These are phyloP conservation scores for Halichondria panicea DNA, from an alignment of 37 sponge, comb jelly and placozoan genomes.

Conservation along the genomic window DNA sequence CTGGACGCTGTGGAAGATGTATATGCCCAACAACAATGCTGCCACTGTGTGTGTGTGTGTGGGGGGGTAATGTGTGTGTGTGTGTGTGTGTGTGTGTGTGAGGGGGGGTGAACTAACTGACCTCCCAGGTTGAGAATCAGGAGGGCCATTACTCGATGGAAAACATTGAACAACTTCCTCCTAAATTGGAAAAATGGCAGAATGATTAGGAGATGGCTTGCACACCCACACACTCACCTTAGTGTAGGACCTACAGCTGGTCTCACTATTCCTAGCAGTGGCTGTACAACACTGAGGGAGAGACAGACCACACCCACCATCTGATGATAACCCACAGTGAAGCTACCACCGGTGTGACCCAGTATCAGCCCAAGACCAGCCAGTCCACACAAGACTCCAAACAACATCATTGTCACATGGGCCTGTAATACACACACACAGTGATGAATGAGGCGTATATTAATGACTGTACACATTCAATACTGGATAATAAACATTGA, in stretches of 20 bases:
- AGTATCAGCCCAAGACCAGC: slow-evolving; percentile 37
- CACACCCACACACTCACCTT: slow-evolving; percentile 6
- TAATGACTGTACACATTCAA: no score
- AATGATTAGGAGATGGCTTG: neutral
- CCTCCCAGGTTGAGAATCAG: neutral
- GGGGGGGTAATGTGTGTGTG: neutral
- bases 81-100: slow-evolving; percentile 1
- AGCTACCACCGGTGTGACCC: slow-evolving; percentile 40
- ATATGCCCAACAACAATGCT: slow-evolving; percentile 16
- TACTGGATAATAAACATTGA: no score
- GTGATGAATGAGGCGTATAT: neutral
- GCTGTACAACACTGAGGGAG: slow-evolving; percentile 1
- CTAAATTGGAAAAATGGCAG: neutral
- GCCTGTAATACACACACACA: slow-evolving; percentile 6
- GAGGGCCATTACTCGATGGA: slow-evolving; percentile 1
- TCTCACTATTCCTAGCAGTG: slow-evolving; percentile 7
- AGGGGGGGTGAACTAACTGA: neutral
- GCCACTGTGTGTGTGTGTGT: slow-evolving; percentile 5
- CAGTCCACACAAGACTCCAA: slow-evolving; percentile 11
- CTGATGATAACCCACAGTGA: slow-evolving; percentile 47
- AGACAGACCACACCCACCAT: slow-evolving; percentile 24
- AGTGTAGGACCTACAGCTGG: neutral
- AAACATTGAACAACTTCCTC: slow-evolving; percentile 17
- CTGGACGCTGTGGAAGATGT: slow-evolving; percentile 10
- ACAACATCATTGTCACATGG: slow-evolving; percentile 43